Conservation (phyloP, 2,113 vertebrate genomes). For the Damaliscus lunatus region DNA sequence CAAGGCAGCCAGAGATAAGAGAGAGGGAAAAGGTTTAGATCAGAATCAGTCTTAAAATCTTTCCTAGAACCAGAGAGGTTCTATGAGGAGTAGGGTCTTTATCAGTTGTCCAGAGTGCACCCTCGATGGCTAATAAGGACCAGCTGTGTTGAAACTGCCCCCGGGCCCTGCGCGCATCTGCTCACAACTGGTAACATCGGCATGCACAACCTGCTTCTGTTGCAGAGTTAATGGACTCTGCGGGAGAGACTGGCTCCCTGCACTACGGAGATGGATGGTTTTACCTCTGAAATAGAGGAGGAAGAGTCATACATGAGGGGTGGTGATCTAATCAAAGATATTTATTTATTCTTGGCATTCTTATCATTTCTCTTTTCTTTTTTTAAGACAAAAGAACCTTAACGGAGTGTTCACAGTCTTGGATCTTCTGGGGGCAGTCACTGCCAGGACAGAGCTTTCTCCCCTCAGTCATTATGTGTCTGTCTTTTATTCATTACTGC, state of each 20-base stretch:
- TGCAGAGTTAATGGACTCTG: neutral
- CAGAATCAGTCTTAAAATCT: neutral
- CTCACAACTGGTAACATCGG: neutral
- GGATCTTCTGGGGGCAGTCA: neutral
- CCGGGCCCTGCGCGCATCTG: neutral
- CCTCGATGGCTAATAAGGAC: neutral
- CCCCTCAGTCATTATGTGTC: accelerated
- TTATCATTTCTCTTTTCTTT: neutral
- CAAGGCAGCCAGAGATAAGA: neutral
- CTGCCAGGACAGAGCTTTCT: neutral
- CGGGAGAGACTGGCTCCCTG: neutral
- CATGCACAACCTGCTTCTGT: neutral
- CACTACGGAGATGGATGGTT: neutral
- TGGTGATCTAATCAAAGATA: neutral
- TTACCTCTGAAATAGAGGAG: neutral
- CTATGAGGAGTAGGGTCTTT: neutral
- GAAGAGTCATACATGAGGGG: neutral
- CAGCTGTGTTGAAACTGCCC: neutral
- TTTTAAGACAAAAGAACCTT: neutral
- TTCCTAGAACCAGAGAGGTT: neutral
- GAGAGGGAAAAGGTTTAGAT: neutral
- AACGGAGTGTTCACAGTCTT: neutral
- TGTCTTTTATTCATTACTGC: neutral
- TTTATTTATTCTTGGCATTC: neutral
- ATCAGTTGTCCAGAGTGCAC: neutral